Conservation (phyloP, 2,888 invertebrate species). For the Imbricaverruca yamaguchii region DNA sequence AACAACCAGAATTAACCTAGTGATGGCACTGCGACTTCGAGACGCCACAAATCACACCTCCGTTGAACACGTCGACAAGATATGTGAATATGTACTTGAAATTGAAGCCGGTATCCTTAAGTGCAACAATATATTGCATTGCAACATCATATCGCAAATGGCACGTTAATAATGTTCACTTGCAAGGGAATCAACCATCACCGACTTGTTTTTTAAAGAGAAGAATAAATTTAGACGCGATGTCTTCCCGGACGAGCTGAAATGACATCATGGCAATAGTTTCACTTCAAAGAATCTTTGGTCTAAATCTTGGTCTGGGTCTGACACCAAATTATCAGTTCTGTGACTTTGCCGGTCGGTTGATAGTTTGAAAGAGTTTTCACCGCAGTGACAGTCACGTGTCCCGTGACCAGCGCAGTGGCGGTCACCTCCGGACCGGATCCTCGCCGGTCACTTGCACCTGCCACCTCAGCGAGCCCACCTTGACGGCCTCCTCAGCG, state of each 20-base stretch:
- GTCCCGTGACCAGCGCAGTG: not conserved
- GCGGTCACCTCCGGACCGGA: not conserved
- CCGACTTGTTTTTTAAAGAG: too few species aligned
- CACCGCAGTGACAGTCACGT: not conserved
- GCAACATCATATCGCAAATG: not conserved
- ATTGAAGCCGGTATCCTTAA: not conserved
- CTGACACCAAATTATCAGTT: too few species aligned
- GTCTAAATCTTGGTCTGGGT: too few species aligned
- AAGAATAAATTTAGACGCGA: too few species aligned
- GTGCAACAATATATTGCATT: too few species aligned
- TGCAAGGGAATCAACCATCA: too few species aligned
- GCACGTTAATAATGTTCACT: not conserved
- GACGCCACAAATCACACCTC: not conserved
- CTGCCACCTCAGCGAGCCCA: constrained; percentile 37
- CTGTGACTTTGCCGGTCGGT: too few species aligned
- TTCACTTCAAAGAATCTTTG: too few species aligned
- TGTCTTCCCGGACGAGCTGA: too few species aligned
- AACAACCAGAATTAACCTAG: not conserved
- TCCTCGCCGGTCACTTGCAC: not conserved
- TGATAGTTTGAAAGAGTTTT: not conserved
- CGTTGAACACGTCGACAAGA: too few species aligned
- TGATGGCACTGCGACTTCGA: not conserved
- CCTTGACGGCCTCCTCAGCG: constrained; percentile 77
- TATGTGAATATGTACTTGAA: not conserved
- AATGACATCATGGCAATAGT: too few species aligned